Conservation (phyloP, 2,113 vertebrate species). For the Chrysemys picta region DNA sequence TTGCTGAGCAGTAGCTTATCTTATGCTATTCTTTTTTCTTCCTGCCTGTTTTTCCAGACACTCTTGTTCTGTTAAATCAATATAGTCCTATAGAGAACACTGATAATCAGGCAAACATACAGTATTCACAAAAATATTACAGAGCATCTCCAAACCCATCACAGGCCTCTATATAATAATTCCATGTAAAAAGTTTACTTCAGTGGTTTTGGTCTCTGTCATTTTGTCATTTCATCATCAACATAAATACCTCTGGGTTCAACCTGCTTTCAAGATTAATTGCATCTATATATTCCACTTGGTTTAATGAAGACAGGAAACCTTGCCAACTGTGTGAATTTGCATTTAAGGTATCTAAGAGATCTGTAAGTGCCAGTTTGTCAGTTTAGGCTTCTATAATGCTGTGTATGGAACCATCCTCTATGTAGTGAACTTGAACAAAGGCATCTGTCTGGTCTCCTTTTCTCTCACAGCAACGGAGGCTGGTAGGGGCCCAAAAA, state of each 20-base stretch:
- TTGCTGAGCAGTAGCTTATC: neutral
- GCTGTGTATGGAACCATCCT: neutral
- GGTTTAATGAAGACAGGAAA: neutral
- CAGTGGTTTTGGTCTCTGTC: neutral
- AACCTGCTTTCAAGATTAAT: neutral
- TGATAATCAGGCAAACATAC: neutral
- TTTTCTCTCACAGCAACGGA: neutral
- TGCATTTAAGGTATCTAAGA: neutral
- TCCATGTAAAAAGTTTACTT: neutral
- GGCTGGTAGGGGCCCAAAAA: neutral
- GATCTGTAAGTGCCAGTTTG: neutral
- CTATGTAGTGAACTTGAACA: neutral
- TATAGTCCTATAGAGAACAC: neutral
- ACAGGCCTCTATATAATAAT: neutral
- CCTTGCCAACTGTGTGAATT: neutral
- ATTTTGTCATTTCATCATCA: neutral
- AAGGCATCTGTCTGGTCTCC: neutral
- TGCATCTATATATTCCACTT: neutral
- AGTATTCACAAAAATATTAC: neutral
- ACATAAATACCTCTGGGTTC: neutral
- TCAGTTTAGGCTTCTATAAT: neutral
- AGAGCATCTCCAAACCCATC: neutral
- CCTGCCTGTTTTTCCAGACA: neutral
- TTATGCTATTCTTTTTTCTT: neutral
- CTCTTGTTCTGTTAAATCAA: neutral